phyloP scores from a whole-genome alignment of 2,888 invertebrate genomes.

The Rhyacophila evoluta region DNA sequence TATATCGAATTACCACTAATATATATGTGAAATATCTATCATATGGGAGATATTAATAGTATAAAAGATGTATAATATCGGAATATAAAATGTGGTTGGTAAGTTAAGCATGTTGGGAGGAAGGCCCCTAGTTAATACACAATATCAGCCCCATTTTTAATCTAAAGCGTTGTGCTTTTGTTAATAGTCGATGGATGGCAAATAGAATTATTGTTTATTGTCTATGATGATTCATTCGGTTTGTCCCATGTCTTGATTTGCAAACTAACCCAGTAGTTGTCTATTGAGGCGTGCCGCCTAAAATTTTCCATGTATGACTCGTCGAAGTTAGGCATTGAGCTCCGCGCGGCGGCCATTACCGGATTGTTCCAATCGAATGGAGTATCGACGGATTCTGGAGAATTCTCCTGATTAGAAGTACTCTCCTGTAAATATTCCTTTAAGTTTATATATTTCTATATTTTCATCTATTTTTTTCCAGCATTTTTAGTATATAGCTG shows the following conservation, averaged over 20 bases:
- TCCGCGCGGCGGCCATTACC: slow-evolving; percentile 1
- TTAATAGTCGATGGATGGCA: not conserved
- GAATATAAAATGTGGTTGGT: too few relatives aligned
- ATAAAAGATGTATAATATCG: too few relatives aligned
- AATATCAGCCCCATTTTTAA: not conserved
- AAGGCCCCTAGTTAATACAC: too few relatives aligned
- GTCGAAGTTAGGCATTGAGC: slow-evolving; percentile 32
- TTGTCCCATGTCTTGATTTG: slow-evolving; percentile 5
- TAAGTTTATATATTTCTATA: not conserved
- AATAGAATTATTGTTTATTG: not conserved
- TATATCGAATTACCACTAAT: too few relatives aligned
- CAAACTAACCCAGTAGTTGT: slow-evolving; percentile 50
- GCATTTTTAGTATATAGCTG: too few relatives aligned
- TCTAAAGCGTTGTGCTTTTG: not conserved
- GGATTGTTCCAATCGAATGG: slow-evolving; percentile 33
- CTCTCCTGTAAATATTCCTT: slow-evolving; percentile 39
- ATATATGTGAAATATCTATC: too few relatives aligned
- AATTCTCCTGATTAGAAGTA: slow-evolving; percentile 19
- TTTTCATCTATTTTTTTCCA: too few relatives aligned
- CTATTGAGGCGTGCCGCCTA: slow-evolving; percentile 31
- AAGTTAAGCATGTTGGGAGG: too few relatives aligned
- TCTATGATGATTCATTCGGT: slow-evolving; percentile 2
- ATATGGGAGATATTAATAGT: too few relatives aligned
- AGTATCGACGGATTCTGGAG: slow-evolving; percentile 10
- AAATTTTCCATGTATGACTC: slow-evolving; percentile 46